A percentile compares a stretch with the other conserved stretches of the same genome.
Conservation (phyloP, 2,888 invertebrate species). For the Scaptomyza parva region DNA sequence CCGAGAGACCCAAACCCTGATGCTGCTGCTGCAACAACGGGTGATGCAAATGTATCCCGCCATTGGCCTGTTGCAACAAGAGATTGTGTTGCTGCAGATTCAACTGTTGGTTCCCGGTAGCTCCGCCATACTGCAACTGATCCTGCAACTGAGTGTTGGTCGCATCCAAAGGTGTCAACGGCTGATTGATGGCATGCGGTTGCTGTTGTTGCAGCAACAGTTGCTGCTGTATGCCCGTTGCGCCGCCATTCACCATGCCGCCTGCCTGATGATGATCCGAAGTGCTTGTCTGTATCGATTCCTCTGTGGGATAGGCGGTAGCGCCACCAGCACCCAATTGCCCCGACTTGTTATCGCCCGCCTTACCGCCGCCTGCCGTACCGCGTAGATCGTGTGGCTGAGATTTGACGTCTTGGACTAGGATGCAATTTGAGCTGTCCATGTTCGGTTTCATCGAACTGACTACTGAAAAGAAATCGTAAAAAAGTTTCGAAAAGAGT, state of each 20-base stretch:
- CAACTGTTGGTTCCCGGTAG: constrained; percentile 43
- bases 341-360: constrained; percentile 60
- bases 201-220: constrained; percentile 86
- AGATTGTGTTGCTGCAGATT: constrained; percentile 61
- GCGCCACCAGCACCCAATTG: constrained; percentile 66
- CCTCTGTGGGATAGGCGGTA: constrained; percentile 90
- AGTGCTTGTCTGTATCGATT: constrained; percentile 90
- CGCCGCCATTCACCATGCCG: constrained; percentile 5
- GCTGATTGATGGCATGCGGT: constrained; percentile 82
- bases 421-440: constrained; percentile 95
- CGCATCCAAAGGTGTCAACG: constrained; percentile 69
- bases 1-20: constrained; percentile 55
- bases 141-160: constrained; percentile 73
- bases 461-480: constrained; percentile 89
- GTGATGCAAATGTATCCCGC: constrained; percentile 65
- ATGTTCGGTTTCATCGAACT: constrained; percentile 95
- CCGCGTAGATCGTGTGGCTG: constrained; percentile 95
- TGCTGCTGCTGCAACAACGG: constrained; percentile 75
- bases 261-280: constrained; percentile 87
- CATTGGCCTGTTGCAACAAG: constrained; percentile 69
- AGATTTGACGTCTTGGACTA: constrained; percentile 91
- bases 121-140: constrained; percentile 68
- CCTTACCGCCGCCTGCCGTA: constrained; percentile 85
- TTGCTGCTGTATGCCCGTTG: constrained; percentile 86
- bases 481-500: constrained; percentile 11